Conservation (phyloP, 1,140 invertebrate species). For the Tetragonula clypearis region DNA sequence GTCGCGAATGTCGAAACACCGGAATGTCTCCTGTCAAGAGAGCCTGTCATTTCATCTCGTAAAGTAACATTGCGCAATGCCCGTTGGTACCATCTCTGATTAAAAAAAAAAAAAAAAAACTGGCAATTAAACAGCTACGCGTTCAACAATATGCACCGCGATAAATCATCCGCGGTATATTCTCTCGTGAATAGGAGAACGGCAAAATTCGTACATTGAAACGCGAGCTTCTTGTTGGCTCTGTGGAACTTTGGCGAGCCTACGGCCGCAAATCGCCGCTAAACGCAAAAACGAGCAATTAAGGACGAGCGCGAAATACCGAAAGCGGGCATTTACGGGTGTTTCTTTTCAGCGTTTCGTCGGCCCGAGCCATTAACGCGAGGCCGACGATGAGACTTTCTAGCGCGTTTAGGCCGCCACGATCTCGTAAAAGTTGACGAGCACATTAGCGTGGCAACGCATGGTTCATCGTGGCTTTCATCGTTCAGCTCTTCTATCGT, state of each 20-base stretch:
- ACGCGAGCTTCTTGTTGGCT: background rate
- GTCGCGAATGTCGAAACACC: background rate
- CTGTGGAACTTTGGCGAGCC: background rate
- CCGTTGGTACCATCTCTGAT: background rate
- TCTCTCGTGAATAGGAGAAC: background rate
- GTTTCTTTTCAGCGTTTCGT: constrained; percentile 1
- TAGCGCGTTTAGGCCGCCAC: constrained; percentile 20
- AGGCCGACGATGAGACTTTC: constrained; percentile 12
- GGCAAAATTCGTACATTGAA: background rate
- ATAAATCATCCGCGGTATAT: background rate
- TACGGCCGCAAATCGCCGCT: background rate
- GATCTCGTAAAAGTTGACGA: constrained; percentile 45
- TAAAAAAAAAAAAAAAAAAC: background rate
- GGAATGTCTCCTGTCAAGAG: background rate
- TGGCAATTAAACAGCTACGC: background rate
- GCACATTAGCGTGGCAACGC: constrained; percentile 36
- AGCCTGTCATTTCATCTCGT: background rate
- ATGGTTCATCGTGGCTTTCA: constrained; percentile 16
- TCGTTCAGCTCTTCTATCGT: background rate
- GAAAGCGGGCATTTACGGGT: constrained; percentile 11
- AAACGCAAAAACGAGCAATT: constrained; percentile 30
- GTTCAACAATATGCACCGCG: background rate
- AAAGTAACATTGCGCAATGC: background rate
- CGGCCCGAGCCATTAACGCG: background rate
- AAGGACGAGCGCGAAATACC: constrained; percentile 25